A percentile compares a stretch with the other conserved stretches of the same genome.
Evolutionary conservation across 1,140 invertebrate genomes (phyloP).

Genomic region (Ceratina japonica): DNA sequence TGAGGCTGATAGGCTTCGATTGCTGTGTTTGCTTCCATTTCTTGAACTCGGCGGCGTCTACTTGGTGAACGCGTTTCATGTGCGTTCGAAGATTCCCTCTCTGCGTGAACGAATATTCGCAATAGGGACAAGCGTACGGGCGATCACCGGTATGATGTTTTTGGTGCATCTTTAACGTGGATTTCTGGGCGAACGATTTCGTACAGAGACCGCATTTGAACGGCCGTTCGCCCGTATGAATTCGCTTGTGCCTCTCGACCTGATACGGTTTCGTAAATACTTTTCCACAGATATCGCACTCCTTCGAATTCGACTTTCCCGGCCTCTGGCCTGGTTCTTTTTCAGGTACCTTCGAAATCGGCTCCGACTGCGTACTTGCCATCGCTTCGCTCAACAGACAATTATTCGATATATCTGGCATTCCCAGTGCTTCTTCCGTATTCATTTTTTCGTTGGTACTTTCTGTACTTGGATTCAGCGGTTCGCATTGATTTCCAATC

Average conservation of each 20-base stretch:
- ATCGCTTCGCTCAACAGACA: neutral
- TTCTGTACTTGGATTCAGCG: neutral
- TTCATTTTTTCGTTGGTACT: neutral
- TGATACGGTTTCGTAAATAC: slow-evolving; percentile 75
- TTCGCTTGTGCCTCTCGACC: slow-evolving; percentile 77
- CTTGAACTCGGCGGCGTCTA: slow-evolving; percentile 58
- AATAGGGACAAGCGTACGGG: slow-evolving; percentile 79
- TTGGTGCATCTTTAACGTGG: slow-evolving; percentile 82
- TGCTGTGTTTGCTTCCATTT: slow-evolving; percentile 61
- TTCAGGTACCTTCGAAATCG: neutral
- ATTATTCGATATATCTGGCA: slow-evolving; percentile 6
- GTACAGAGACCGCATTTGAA: slow-evolving; percentile 83
- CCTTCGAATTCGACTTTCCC: slow-evolving; percentile 50
- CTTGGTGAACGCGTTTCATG: slow-evolving; percentile 79
- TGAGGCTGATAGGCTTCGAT: slow-evolving; percentile 48
- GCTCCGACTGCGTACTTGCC: neutral
- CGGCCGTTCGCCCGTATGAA: slow-evolving; percentile 85
- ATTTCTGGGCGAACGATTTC: slow-evolving; percentile 85
- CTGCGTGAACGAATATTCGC: slow-evolving; percentile 81
- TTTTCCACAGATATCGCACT: slow-evolving; percentile 76
- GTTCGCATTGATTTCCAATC: neutral
- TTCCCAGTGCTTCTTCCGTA: neutral
- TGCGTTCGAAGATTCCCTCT: slow-evolving; percentile 83
- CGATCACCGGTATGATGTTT: slow-evolving; percentile 82
- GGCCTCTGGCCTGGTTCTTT: neutral